These are phyloP conservation scores for Lasaia peninsularis DNA, from an alignment of 1,140 invertebrate genomes.

Conservation along the genomic window DNA sequence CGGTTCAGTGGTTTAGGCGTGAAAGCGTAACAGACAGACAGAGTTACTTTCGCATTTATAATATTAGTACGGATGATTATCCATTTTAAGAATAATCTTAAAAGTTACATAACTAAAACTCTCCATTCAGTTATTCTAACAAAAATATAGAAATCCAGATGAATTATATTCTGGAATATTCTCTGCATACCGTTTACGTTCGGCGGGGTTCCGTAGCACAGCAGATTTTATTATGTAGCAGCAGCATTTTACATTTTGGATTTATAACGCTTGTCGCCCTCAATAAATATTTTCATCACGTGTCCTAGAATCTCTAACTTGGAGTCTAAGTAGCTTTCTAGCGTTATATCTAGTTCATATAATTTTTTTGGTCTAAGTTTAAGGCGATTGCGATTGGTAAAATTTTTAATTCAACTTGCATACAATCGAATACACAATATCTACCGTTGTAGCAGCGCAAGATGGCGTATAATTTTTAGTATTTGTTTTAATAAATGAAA, in stretches of 20 bases:
- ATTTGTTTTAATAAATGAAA: too few species aligned
- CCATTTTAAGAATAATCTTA: too few species aligned
- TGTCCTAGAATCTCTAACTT: conserved; percentile 40
- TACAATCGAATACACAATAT: too few species aligned
- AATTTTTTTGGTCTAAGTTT: conserved; percentile 23
- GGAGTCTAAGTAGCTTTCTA: conserved; percentile 37
- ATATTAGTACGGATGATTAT: too few species aligned
- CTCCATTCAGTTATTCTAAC: neutral
- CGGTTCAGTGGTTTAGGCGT: too few species aligned
- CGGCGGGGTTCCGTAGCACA: neutral
- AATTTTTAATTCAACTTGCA: too few species aligned
- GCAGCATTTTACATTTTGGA: conserved; percentile 18
- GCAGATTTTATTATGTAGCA: neutral
- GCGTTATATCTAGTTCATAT: conserved; percentile 35
- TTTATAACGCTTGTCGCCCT: conserved; percentile 18
- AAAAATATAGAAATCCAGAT: neutral
- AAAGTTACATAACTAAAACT: too few species aligned
- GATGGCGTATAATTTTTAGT: too few species aligned
- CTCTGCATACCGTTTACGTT: neutral
- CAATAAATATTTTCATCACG: conserved; percentile 44
- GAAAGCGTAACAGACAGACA: too few species aligned
- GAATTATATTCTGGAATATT: neutral
- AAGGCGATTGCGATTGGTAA: neutral
- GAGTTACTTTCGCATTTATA: too few species aligned
- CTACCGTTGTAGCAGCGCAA: too few species aligned